phyloP scores from a whole-genome alignment of 2,797 vertebrate species.

The Diceros bicornis region DNA sequence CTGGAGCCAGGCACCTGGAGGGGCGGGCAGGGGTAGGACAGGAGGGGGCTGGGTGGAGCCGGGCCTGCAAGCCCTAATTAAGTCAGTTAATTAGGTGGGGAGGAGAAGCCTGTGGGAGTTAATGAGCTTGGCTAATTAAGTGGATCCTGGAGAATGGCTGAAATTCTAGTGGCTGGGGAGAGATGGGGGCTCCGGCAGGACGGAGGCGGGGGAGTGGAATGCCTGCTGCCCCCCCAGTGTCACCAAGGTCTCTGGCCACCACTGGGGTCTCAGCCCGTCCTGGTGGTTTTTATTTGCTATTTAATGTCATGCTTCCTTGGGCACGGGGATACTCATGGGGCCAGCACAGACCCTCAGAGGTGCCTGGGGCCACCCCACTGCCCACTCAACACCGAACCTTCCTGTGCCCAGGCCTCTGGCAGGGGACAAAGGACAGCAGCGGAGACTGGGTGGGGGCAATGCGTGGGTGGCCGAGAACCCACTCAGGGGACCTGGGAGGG shows the following conservation, averaged over 20 bases:
- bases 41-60: slow-evolving; percentile 63
- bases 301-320: background rate
- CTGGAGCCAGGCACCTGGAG: background rate
- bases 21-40: background rate
- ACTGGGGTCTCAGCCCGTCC: background rate
- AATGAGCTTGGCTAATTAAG: slow-evolving; percentile 84
- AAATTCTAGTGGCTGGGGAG: slow-evolving; percentile 61
- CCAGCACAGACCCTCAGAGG: background rate
- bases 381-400: accelerated
- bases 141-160: slow-evolving; percentile 68
- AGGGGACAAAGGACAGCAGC: background rate
- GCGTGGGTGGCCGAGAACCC: background rate
- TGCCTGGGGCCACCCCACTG: too few relatives aligned
- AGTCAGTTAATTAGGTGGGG: slow-evolving; percentile 83
- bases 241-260: background rate
- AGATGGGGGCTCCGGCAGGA: background rate
- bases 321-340: accelerated
- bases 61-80: slow-evolving; percentile 82
- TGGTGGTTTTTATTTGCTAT: background rate
- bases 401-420: background rate
- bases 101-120: slow-evolving; percentile 82
- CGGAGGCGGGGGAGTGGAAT: background rate
- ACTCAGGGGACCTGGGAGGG: accelerated
- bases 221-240: background rate
- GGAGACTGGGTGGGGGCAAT: background rate